Evolutionary conservation across 2,888 invertebrate species (phyloP).

Genomic region (Luperina testacea): DNA sequence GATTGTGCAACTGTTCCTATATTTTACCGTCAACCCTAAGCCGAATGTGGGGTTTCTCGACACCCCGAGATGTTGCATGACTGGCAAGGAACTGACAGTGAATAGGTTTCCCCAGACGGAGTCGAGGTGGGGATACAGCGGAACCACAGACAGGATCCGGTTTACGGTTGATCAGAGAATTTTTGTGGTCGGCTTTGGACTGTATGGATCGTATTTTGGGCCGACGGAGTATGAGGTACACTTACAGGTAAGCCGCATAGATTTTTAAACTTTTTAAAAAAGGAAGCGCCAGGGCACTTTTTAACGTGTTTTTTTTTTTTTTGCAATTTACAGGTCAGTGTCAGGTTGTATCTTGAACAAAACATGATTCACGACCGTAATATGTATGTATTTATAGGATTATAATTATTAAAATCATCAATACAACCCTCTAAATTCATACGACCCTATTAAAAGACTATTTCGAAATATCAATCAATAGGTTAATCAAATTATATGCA

Average conservation of each 20-base stretch:
- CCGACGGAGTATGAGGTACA: slow-evolving; percentile 94
- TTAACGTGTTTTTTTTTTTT: too few relatives aligned
- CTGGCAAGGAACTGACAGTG: slow-evolving; percentile 94
- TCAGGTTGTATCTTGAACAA: too few relatives aligned
- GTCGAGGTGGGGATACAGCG: slow-evolving; percentile 95
- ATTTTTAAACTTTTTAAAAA: too few relatives aligned
- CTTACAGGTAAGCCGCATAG: slow-evolving; percentile 85
- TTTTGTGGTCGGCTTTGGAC: slow-evolving; percentile 95
- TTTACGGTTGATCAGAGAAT: slow-evolving; percentile 95
- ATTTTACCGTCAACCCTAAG: slow-evolving; percentile 94
- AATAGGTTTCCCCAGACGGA: slow-evolving; percentile 94
- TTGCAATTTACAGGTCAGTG: too few relatives aligned
- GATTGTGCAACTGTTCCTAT: slow-evolving; percentile 93
- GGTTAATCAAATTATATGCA: too few relatives aligned
- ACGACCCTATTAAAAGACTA: too few relatives aligned
- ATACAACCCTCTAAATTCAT: too few relatives aligned
- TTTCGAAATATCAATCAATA: too few relatives aligned
- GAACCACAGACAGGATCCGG: slow-evolving; percentile 94
- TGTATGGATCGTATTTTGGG: slow-evolving; percentile 95
- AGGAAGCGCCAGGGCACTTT: too few relatives aligned
- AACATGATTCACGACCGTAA: too few relatives aligned
- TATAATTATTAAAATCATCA: too few relatives aligned
- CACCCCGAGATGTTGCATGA: slow-evolving; percentile 93
- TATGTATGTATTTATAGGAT: too few relatives aligned
- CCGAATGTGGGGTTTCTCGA: slow-evolving; percentile 93